A percentile compares a stretch with the other conserved stretches of the same genome.
Conservation (phyloP, 2,888 invertebrate genomes). For the Amblyjoppa proteus region DNA sequence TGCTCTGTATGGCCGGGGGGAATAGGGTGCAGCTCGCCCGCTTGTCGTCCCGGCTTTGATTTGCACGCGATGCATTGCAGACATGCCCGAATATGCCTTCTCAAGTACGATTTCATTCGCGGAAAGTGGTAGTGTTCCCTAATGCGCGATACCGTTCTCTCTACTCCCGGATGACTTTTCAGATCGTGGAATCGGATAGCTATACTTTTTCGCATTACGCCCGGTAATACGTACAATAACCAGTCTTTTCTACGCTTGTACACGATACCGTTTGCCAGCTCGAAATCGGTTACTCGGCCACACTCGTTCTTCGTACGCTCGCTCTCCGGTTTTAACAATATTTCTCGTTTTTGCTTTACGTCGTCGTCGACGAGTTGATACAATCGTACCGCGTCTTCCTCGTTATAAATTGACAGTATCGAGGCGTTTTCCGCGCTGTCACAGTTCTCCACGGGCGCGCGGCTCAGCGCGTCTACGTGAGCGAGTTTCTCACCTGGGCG, state of each 20-base stretch:
- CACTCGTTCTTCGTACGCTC: conserved; percentile 12
- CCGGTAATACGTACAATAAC: conserved; percentile 38
- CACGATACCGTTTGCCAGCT: conserved; percentile 16
- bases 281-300: neutral
- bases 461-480: conserved; percentile 68
- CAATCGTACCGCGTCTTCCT: conserved; percentile 14
- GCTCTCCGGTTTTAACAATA: conserved; percentile 1
- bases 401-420: conserved; percentile 16
- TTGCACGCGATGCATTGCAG: no score
- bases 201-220: conserved; percentile 56
- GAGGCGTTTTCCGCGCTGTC: conserved; percentile 4
- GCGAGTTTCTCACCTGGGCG: conserved; percentile 68
- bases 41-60: no score
- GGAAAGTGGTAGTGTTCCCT: conserved; percentile 36
- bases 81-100: neutral
- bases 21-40: no score
- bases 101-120: conserved; percentile 7
- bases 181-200: conserved; percentile 17
- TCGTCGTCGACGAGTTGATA: conserved; percentile 31
- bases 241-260: neutral
- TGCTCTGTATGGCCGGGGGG: conserved; percentile 32
- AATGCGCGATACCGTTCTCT: neutral
- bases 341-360: neutral
- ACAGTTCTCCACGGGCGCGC: conserved; percentile 49
- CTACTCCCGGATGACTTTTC: conserved; percentile 16